These are phyloP conservation scores for Prionailurus bengalensis DNA, from an alignment of 2,113 vertebrate species.

Conservation along the genomic window DNA sequence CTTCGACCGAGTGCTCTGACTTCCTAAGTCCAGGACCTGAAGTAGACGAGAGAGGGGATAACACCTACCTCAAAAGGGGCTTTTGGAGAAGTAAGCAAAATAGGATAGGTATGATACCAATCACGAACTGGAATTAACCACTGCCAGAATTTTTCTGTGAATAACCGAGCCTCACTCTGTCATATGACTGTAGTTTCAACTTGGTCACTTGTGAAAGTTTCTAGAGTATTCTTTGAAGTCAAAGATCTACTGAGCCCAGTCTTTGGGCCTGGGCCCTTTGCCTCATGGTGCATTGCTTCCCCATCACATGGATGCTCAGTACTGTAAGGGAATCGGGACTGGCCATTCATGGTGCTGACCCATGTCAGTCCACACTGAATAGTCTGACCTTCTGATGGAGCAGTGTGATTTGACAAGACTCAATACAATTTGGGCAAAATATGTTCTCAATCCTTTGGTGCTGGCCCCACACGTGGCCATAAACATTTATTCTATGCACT, in stretches of 20 bases:
- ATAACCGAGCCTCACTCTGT: not conserved
- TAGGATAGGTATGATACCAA: not conserved
- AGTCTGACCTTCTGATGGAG: not conserved
- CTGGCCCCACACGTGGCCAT: slow-evolving; percentile 69
- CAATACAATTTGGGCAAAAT: not conserved
- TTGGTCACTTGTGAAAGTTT: not conserved
- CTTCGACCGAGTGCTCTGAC: not conserved
- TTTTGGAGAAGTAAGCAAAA: not conserved
- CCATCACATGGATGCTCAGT: not conserved
- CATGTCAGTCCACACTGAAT: not conserved
- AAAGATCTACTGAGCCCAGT: not conserved
- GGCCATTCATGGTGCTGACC: not conserved
- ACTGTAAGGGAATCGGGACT: not conserved
- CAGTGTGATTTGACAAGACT: not conserved
- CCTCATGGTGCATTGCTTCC: not conserved
- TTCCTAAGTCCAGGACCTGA: not conserved
- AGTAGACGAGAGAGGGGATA: not conserved
- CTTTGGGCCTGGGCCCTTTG: not conserved
- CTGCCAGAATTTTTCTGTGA: not conserved
- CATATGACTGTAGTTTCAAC: not conserved
- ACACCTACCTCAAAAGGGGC: slow-evolving; percentile 73
- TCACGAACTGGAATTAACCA: not conserved
- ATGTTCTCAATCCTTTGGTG: slow-evolving; percentile 68
- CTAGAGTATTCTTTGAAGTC: not conserved
- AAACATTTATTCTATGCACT: slow-evolving; percentile 69